Base-by-base conservation (phyloP, 2,888 invertebrate species). In the Pristionchus entomophagus region DNA sequence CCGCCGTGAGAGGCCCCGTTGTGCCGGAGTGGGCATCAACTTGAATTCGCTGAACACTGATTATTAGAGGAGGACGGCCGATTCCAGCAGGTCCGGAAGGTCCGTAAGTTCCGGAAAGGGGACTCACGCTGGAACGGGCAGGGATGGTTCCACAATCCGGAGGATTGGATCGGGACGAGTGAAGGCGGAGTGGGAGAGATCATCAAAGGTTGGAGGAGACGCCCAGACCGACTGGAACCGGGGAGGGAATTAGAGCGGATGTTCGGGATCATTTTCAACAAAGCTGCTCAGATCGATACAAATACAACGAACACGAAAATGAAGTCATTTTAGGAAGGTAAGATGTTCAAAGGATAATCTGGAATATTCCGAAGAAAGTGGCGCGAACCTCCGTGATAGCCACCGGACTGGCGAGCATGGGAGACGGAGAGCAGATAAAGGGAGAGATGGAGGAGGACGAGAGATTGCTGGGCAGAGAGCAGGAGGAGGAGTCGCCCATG, bases 1-100 rank as follows among this genome's bases (percentile, higher is more conserved):
- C 85, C 90, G 88, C 80, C 87, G 88, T 32, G 87, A 87, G 5
- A 89, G 69, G 81, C 97, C 97, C 86, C 97, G 95, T 94, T 97
- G 97, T 45, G 97, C 97, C 4, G 97, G 97, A 0, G 97, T 98
- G 0, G 97, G 97, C 69, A 97, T 97, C 89, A 97, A 95, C 86
- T 97, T 96, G 94, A 96, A 96, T 10, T 84, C 83, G 1, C 53
- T 65, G 17, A 73, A 73, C 8, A 2, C 29, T 6, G 38, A n/a
- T 56, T 22, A 56, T 56, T 56, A 56, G 22, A 22, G 22, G 22
- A 56, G 56, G 56, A n/a, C n/a, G n/a, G n/a, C n/a, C n/a, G n/a
- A n/a, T n/a, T n/a, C n/a, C n/a, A n/a, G n/a, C n/a, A n/a, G n/a
- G n/a, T n/a, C n/a, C n/a, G n/a, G n/a, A n/a, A n/a, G n/a, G n/a